Base-by-base conservation (phyloP, 2,888 invertebrate genomes). In the Aporophyla lueneburgensis region DNA sequence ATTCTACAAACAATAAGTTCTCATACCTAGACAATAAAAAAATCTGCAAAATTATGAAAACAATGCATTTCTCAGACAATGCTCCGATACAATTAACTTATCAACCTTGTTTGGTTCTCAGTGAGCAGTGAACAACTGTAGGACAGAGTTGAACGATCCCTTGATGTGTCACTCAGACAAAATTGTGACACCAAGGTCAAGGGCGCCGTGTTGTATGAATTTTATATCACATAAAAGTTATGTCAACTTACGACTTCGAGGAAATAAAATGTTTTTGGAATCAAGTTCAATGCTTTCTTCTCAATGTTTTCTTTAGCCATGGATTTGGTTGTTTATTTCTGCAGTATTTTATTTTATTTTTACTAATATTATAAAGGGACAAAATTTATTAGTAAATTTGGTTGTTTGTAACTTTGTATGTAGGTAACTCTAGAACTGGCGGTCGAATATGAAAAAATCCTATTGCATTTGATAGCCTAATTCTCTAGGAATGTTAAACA, bases 101-200 rank as follows among this genome's bases (percentile, higher is more conserved):
- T 70, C 69, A 73, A 75, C 72, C 76, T 82, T 80, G 66, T 43
- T 46, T 62, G 40, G 56, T 79, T 81, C 71, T 67, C 73, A 70
- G 14, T 63, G 33, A 67, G 24, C 33, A 16, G 56, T 74, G 27
- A 27, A 53, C 63, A 68, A 76, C 27, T 59, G 67, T 71, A 59
- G 75, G 58, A 78, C 75, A 56, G 71, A 87, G 89, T 79, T 89
- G 84, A 89, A 87, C 68, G 87, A 73, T 87, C 86, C 70, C 76
- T 80, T 89, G 78, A 81, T 81, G 82, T 83, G 74, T 74, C 80
- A 77, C 80, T 79, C 74, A 74, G 59, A 63, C 74, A 27, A 78
- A 78, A 78, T 71, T 72, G 61, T 49, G 43, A 16, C 59, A 40
- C 27, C 81, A 79, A 85, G 86, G 88, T 73, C 87, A 86, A 83